Base-by-base conservation (phyloP, 2,888 invertebrate species). In the Junonia oenone region DNA sequence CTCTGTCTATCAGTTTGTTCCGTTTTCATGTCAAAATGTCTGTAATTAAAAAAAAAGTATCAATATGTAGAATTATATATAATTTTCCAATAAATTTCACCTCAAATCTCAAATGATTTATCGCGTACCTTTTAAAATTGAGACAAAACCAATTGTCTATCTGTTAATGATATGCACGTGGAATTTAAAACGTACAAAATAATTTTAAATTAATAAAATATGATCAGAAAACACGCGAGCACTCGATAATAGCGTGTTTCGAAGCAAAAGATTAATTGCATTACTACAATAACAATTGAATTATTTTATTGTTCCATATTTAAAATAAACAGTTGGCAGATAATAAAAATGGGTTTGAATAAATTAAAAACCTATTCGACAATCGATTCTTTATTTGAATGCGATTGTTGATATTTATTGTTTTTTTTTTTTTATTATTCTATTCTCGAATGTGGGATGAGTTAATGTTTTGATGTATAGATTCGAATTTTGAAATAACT, bases 281-380 rank as follows among this genome's bases (percentile, higher is more conserved):
- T 59, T 59, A 78, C 85, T 78, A 73, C 19, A 84, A 83, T 81
- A 73, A 83, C 81, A 84, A 84, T 72, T 66, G 54, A 56, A 53
- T 45, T 52, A 22, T 59, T 64, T 62, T 66, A 66, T 68, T 47
- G 63, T 69, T 63, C 59, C 61, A 59, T 59, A 64, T 45, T 68
- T 68, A 77, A 75, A 77, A 65, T 63, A 61, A 80, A 82, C 78
- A 78, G 74, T 89, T 89, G 75, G 63, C 87, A 88, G 88, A 78
- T 84, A 81, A 88, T 90, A 89, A 89, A 89, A 81, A 78, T 72
- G 79, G 81, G 81, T 78, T 81, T 84, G 90, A 86, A 89, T 88
- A 85, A 83, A 88, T 89, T 89, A 87, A 78, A 40, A 68, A 63
- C 45, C 22, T 57, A 50, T 59, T 62, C 60, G 48, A 55, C 54